Base-by-base conservation (phyloP, 1,140 invertebrate species). In the Hylyphantes graminicola region DNA sequence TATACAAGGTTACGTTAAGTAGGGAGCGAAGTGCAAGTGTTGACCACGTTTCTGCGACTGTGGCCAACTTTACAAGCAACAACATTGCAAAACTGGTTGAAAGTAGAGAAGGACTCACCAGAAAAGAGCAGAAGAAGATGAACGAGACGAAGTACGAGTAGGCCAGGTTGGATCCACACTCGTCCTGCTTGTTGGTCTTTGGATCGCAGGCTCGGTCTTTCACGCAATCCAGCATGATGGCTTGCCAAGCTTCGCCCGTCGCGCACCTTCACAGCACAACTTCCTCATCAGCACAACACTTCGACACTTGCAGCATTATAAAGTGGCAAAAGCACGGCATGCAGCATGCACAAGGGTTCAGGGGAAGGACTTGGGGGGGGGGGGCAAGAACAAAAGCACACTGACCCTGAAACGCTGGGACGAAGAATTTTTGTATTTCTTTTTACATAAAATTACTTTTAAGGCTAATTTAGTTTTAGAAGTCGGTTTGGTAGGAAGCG, bases 51-150 rank as follows among this genome's bases (percentile, higher is more conserved):
- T n/a, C n/a, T n/a, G n/a, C n/a, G n/a, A n/a, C n/a, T n/a, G n/a
- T n/a, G n/a, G n/a, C n/a, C n/a, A n/a, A n/a, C n/a, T n/a, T n/a
- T n/a, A n/a, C n/a, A n/a, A n/a, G n/a, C n/a, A n/a, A n/a, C n/a
- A n/a, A n/a, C n/a, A n/a, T n/a, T n/a, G n/a, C n/a, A n/a, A n/a
- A n/a, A n/a, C n/a, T n/a, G n/a, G n/a, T n/a, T n/a, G n/a, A n/a
- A 78, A 54, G 17, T 74, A 15, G 10, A 65, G 10, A 9, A 9
- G 19, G 19, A 88, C 91, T 94, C 91, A 97, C 96, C 90, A 99
- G 92, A 93, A 99, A 99, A 15, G 98, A 99, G 92, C 98, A 99
- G 89, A 99, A 96, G 91, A 99, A 99, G 89, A 99, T 99, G 92
- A 99, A 99, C 57, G 97, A 97, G 81, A 98, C 97, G 92, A 99